Base-by-base conservation (phyloP, 2,797 vertebrate genomes). In the Neosilurus mollespiculum region DNA sequence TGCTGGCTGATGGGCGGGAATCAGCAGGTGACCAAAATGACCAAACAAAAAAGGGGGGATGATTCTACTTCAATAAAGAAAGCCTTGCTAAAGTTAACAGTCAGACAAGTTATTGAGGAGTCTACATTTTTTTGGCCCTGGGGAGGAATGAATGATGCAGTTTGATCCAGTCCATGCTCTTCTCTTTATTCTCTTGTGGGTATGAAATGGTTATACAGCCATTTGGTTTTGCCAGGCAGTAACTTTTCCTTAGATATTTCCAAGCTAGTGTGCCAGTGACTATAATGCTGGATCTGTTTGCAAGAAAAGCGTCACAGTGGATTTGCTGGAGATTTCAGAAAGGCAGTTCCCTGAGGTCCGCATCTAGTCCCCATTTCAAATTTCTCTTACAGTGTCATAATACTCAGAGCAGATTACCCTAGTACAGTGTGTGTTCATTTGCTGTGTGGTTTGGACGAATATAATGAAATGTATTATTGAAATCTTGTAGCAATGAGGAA, bases 231-330 rank as follows among this genome's bases (percentile, higher is more conserved):
- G 43, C 65, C 72, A 77, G 24, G 49, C 54, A 54, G 72, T 85
- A 62, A 56, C 20, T 59, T 59, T 59, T 75, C 30, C 59, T 24
- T 54, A 66, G 80, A 81, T 26, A 43, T 54, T 81, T 64, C 34
- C 20, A 18, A 61, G 30, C 26, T 56, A 16, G 34, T 51, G 66
- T 30, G 56, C 81, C 78, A 71, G 64, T 22, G 56, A 78, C 75
- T 56, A 51, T 65, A 87, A 72, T 72, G 65, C 61, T 59, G 54
- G 65, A 78, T 30, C 67, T 37, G 24, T 59, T 80, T 77, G 56
- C 26, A 76, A 86, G 81, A 77, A 51, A 26, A 83, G 80, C 76
- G 65, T 51, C 84, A 76, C 65, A 76, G 78, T 79, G 61, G 2
- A 53, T n/a, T 72, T 51, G 62, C 30, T 18, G 26, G 54, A 49